Conservation (phyloP, 2,797 vertebrate species). For the Knipowitschia caucasica region DNA sequence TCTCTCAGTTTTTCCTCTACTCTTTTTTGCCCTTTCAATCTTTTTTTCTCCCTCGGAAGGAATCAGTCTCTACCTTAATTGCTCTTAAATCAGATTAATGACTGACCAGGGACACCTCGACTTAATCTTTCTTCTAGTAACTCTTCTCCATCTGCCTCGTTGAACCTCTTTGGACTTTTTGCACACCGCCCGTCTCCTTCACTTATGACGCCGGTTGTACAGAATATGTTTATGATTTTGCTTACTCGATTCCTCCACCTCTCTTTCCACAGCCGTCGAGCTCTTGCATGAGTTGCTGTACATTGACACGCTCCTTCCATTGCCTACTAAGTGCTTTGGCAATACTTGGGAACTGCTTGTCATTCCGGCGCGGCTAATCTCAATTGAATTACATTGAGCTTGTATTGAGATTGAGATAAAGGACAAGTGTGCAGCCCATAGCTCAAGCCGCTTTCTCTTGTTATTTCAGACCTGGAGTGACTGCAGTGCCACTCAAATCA, state of each 20-base stretch:
- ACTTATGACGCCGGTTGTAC: not conserved
- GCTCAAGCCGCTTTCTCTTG: constrained; percentile 36
- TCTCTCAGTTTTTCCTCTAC: constrained; percentile 30
- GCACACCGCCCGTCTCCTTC: constrained; percentile 25
- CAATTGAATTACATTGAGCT: constrained; percentile 78
- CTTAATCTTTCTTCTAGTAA: constrained; percentile 79
- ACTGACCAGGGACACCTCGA: constrained; percentile 78
- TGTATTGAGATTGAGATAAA: constrained; percentile 67
- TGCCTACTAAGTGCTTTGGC: constrained; percentile 80
- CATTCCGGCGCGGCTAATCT: constrained; percentile 78
- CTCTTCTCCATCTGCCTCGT: constrained; percentile 64
- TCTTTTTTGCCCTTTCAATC: constrained; percentile 59
- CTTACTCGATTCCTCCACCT: not conserved
- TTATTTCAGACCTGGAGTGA: constrained; percentile 14
- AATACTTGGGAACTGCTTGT: constrained; percentile 76
- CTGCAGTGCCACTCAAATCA: constrained; percentile 18
- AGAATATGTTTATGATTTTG: not conserved
- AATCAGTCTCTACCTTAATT: constrained; percentile 82
- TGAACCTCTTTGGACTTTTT: constrained; percentile 59
- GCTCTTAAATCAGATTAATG: constrained; percentile 82
- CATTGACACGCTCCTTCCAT: constrained; percentile 74
- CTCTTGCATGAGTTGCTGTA: constrained; percentile 57
- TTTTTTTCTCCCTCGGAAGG: constrained; percentile 71
- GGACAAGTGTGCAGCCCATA: constrained; percentile 55
- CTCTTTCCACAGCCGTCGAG: constrained; percentile 32